These are phyloP conservation scores for Galeruca laticollis DNA, from an alignment of 2,888 invertebrate genomes.

Conservation along the genomic window DNA sequence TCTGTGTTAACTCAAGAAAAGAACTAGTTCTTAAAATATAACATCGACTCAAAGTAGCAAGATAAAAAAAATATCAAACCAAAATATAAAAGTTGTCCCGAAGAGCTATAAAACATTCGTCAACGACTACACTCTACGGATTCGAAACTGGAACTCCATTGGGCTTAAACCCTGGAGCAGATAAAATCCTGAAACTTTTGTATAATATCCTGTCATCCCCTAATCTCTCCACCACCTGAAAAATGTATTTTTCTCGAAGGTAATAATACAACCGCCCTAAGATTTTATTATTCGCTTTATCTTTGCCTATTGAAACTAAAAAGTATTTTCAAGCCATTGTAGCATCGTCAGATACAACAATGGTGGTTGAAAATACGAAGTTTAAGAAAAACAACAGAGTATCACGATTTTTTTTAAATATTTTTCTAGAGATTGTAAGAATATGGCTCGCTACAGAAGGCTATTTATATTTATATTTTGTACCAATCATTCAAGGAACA, in stretches of 20 bases:
- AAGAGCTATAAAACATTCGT: conserved; percentile 29
- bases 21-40: background rate
- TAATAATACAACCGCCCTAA: conserved; percentile 6
- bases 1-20: background rate
- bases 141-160: conserved; percentile 15
- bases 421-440: too few relatives aligned
- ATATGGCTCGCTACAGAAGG: too few relatives aligned
- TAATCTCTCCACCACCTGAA: conserved; percentile 36
- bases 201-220: conserved; percentile 38
- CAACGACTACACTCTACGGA: conserved; percentile 9
- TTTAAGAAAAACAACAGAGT: too few relatives aligned
- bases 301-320: background rate
- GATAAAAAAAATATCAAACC: conserved; percentile 1
- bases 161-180: conserved; percentile 22
- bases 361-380: too few relatives aligned
- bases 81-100: conserved; percentile 19
- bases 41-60: background rate
- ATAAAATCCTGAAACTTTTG: conserved; percentile 36
- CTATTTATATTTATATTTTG: too few relatives aligned
- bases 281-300: background rate
- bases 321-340: too few relatives aligned
- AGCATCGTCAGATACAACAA: too few relatives aligned
- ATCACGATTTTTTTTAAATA: too few relatives aligned
- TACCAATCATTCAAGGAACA: too few relatives aligned
- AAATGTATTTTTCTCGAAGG: conserved; percentile 36